phyloP scores from a whole-genome alignment of 2,113 vertebrate genomes.

The Picathartes gymnocephalus region DNA sequence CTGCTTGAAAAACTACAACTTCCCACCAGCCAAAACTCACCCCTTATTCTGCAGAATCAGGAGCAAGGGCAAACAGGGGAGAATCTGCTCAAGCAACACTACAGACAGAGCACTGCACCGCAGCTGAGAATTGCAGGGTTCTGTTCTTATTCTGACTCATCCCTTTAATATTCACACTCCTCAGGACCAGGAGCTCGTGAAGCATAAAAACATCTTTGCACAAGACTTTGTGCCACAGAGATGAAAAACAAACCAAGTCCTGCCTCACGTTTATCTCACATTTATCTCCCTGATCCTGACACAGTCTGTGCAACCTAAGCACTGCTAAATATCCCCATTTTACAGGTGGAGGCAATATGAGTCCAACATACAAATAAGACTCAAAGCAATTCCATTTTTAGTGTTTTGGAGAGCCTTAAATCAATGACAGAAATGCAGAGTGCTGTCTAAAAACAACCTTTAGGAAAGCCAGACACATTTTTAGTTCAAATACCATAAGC shows the following conservation, averaged over 20 bases:
- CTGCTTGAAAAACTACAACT: background rate
- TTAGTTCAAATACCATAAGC: background rate
- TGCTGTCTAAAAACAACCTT: background rate
- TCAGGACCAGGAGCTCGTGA: background rate
- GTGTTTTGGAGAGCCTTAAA: background rate
- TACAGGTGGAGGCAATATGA: background rate
- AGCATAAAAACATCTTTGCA: background rate
- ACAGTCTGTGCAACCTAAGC: background rate
- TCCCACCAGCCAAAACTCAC: background rate
- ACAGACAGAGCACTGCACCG: background rate
- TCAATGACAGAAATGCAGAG: background rate
- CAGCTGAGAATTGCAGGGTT: background rate
- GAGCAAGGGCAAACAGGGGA: background rate
- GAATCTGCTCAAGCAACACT: background rate
- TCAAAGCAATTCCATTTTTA: background rate
- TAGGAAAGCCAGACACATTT: background rate
- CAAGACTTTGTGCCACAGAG: background rate
- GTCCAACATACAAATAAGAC: background rate
- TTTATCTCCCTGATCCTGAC: background rate
- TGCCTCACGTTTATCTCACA: fast-evolving
- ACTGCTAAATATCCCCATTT: background rate
- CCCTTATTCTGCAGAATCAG: background rate
- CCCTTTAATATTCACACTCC: background rate
- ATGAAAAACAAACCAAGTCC: background rate
- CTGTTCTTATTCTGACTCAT: background rate